These are phyloP conservation scores for Drosophila mayri DNA, from an alignment of 1,140 invertebrate species.

Conservation along the genomic window DNA sequence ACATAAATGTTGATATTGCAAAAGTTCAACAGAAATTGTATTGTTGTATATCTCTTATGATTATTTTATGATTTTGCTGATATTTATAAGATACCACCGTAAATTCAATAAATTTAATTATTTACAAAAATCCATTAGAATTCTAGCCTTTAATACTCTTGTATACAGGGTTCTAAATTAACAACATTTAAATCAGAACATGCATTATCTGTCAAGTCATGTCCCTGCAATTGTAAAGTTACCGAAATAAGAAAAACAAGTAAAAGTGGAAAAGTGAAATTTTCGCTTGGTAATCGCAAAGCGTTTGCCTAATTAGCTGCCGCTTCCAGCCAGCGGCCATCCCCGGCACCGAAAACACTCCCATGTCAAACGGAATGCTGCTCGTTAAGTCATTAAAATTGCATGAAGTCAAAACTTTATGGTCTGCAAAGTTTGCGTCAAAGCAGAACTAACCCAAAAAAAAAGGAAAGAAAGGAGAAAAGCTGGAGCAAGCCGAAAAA, in stretches of 20 bases:
- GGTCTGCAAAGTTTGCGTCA: slow-evolving; percentile 81
- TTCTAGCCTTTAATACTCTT: background rate
- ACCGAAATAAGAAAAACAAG: slow-evolving; percentile 2
- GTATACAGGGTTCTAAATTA: background rate
- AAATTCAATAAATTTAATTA: background rate
- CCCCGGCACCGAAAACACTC: slow-evolving; percentile 25
- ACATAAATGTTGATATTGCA: background rate
- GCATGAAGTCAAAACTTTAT: slow-evolving; percentile 83
- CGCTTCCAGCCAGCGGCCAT: slow-evolving; percentile 44
- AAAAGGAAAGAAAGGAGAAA: slow-evolving; percentile 19
- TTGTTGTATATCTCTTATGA: background rate
- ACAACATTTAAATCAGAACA: background rate
- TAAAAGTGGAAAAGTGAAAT: slow-evolving; percentile 63
- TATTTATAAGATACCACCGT: background rate
- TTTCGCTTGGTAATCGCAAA: slow-evolving; percentile 68
- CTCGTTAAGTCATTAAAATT: slow-evolving; percentile 83
- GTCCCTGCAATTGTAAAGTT: slow-evolving; percentile 19
- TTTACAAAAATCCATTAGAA: background rate
- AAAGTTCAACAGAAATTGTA: background rate
- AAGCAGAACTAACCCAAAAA: slow-evolving; percentile 63
- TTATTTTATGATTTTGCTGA: background rate
- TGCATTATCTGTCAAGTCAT: slow-evolving; percentile 17
- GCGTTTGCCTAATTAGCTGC: slow-evolving; percentile 77
- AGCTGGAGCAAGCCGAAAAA: slow-evolving; percentile 30
- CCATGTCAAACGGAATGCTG: slow-evolving; percentile 67